Conservation (phyloP, 2,113 vertebrate genomes). For the Cyanoliseus patagonus region DNA sequence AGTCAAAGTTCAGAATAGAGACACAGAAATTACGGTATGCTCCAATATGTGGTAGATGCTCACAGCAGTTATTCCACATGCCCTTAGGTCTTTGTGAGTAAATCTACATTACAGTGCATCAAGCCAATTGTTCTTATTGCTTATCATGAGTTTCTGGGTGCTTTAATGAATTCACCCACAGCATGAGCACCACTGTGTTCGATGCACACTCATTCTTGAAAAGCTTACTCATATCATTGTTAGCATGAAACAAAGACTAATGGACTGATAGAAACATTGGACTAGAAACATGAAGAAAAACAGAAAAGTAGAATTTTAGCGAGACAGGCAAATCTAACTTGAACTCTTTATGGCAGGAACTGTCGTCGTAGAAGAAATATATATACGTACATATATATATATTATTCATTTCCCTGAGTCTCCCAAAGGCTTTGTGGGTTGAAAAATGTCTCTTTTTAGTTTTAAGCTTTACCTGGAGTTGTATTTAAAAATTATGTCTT, state of each 20-base stretch:
- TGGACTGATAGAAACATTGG: not conserved
- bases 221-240: not conserved
- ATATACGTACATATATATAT: not conserved
- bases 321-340: not conserved
- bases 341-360: not conserved
- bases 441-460: not conserved
- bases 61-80: not conserved
- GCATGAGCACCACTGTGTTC: not conserved
- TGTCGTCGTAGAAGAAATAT: not conserved
- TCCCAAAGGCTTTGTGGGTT: not conserved
- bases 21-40: not conserved
- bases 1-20: not conserved
- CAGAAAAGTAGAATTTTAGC: not conserved
- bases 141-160: slow-evolving; percentile 1
- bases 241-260: slow-evolving; percentile 2
- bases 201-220: not conserved
- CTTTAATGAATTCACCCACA: slow-evolving; percentile 54
- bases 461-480: not conserved
- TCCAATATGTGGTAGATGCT: not conserved
- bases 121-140: not conserved
- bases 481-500: slow-evolving; percentile 2
- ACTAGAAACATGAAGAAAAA: not conserved
- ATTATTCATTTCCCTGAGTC: not conserved
- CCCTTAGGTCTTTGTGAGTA: not conserved
- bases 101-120: not conserved